Evolutionary conservation across 1,140 invertebrate genomes (phyloP).

Genomic region (Telenomus remus): DNA sequence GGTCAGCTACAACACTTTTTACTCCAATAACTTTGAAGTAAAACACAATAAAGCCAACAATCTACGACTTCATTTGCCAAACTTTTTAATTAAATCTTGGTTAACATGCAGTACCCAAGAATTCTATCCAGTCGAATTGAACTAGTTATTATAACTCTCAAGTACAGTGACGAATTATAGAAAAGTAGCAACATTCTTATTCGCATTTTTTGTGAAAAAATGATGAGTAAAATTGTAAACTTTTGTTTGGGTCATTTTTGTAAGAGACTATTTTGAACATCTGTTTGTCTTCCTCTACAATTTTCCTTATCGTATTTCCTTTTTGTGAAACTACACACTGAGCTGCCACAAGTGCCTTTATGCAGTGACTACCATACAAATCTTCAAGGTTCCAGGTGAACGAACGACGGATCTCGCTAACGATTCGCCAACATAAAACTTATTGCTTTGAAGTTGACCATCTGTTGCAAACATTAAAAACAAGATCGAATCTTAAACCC

Average conservation of each 20-base stretch:
- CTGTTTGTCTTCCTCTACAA: no score
- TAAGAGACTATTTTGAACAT: no score
- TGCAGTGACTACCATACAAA: conserved; percentile 43
- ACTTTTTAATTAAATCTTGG: no score
- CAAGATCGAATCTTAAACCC: no score
- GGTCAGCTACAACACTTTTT: conserved; percentile 5
- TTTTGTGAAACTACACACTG: not conserved
- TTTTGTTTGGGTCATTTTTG: no score
- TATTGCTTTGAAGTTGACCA: conserved; percentile 19
- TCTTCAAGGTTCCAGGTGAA: conserved; percentile 66
- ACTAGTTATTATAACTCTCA: no score
- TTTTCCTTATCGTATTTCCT: conserved; percentile 19
- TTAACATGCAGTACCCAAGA: no score
- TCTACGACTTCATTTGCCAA: not conserved
- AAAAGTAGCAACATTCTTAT: no score
- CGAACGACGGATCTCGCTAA: conserved; percentile 59
- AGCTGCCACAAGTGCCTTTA: conserved; percentile 11
- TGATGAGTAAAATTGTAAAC: no score
- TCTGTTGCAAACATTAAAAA: conserved; percentile 19
- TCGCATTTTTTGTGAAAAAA: no score
- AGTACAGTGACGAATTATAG: no score
- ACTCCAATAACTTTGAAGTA: not conserved
- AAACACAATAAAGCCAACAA: not conserved
- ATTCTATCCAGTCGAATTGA: no score
- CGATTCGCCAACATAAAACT: conserved; percentile 47